Evolutionary conservation across 1,140 invertebrate genomes (phyloP).

Genomic region (Bombyx mandarina): DNA sequence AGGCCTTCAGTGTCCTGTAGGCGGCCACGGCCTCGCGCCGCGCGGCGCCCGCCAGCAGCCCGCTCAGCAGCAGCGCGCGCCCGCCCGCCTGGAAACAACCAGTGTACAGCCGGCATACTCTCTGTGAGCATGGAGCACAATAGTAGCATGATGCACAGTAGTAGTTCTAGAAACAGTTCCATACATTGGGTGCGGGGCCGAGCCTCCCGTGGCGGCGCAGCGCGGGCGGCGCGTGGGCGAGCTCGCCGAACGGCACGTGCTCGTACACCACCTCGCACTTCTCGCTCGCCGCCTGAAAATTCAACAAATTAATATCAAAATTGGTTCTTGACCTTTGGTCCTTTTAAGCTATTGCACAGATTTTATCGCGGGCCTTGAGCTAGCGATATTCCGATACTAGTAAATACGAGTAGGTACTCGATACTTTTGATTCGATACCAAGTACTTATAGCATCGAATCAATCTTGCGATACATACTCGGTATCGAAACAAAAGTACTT

Average conservation of each 20-base stretch:
- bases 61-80: slow-evolving; percentile 53
- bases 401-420: too few relatives aligned
- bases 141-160: background rate
- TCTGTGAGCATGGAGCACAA: too few relatives aligned
- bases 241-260: slow-evolving; percentile 77
- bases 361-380: too few relatives aligned
- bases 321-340: too few relatives aligned
- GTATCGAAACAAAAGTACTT: too few relatives aligned
- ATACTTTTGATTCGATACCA: too few relatives aligned
- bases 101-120: background rate
- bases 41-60: slow-evolving; percentile 7
- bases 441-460: too few relatives aligned
- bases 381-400: too few relatives aligned
- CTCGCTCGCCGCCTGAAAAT: slow-evolving; percentile 9
- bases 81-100: slow-evolving; percentile 68
- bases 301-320: background rate
- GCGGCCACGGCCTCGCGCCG: slow-evolving; percentile 58
- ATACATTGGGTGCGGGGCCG: slow-evolving; percentile 62
- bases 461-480: too few relatives aligned
- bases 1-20: slow-evolving; percentile 62
- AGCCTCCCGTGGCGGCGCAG: slow-evolving; percentile 73
- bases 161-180: background rate
- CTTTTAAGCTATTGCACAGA: too few relatives aligned
- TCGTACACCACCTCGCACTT: slow-evolving; percentile 51
- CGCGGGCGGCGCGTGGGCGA: slow-evolving; percentile 76